Evolutionary conservation across 1,140 invertebrate species (phyloP).

Genomic region (Heliconius nattereri): DNA sequence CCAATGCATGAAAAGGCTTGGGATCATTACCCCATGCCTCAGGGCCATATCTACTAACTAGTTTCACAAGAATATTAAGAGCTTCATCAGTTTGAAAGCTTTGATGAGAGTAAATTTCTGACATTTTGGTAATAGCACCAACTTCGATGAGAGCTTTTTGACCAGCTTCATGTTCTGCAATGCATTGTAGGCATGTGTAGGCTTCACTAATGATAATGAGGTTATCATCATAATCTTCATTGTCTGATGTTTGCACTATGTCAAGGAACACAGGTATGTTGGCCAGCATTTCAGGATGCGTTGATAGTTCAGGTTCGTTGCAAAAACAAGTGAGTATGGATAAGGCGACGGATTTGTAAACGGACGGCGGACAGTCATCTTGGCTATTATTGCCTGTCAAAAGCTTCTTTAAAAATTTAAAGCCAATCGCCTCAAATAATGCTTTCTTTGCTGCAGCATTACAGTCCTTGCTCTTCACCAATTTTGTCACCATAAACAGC

Average conservation of each 20-base stretch:
- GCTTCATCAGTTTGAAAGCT: constrained; percentile 94
- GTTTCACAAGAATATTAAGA: constrained; percentile 87
- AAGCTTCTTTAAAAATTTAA: constrained; percentile 90
- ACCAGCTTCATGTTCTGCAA: constrained; percentile 87
- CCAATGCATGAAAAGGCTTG: constrained; percentile 89
- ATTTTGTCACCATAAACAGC: constrained; percentile 93
- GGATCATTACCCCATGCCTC: constrained; percentile 87
- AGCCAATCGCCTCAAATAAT: constrained; percentile 94
- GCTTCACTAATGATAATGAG: constrained; percentile 94
- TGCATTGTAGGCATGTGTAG: constrained; percentile 90
- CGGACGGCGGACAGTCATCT: constrained; percentile 90
- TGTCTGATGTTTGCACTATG: constrained; percentile 90
- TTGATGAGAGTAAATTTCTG: constrained; percentile 91
- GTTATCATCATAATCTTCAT: constrained; percentile 91
- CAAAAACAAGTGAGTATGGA: constrained; percentile 93
- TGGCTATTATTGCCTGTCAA: constrained; percentile 88
- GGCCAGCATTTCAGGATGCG: constrained; percentile 89
- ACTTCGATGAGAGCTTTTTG: constrained; percentile 88
- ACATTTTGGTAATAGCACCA: constrained; percentile 90
- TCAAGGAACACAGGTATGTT: constrained; percentile 91
- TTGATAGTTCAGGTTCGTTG: constrained; percentile 88
- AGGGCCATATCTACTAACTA: constrained; percentile 86
- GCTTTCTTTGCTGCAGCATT: constrained; percentile 86
- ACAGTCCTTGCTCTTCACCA: constrained; percentile 91
- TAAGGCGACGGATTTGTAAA: constrained; percentile 94